Conservation (phyloP, 2,113 vertebrate genomes). For the Pontoporia blainvillei region DNA sequence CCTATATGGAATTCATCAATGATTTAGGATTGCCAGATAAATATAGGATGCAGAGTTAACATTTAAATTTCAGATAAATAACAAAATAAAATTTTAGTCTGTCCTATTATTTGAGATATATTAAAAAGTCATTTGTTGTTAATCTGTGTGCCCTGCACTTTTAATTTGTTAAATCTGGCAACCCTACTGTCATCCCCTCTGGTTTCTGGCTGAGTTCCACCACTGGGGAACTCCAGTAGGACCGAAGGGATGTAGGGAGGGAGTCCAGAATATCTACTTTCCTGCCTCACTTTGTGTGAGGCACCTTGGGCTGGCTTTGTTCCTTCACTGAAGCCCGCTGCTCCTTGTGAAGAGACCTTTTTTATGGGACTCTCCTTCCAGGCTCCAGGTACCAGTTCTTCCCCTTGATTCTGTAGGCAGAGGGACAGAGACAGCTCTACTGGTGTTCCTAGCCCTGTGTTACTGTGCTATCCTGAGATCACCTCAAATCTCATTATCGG, state of each 20-base stretch:
- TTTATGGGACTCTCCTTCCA: not conserved
- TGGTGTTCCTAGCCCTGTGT: not conserved
- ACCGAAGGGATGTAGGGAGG: not conserved
- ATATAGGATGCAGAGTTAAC: not conserved
- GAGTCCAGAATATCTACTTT: not conserved
- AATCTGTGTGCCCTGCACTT: not conserved
- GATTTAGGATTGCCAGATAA: not conserved
- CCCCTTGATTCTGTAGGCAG: not conserved
- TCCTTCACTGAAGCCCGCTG: not conserved
- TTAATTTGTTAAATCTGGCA: not conserved
- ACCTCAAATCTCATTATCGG: not conserved
- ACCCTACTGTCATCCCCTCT: not conserved
- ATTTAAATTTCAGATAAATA: not conserved
- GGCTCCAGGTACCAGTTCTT: not conserved
- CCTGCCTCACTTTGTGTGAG: not conserved
- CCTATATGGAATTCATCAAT: not conserved
- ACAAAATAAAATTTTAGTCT: not conserved
- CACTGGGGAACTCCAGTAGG: not conserved
- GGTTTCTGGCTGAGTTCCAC: not conserved
- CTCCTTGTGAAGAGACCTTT: not conserved
- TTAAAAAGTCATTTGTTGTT: not conserved
- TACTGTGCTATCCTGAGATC: not conserved
- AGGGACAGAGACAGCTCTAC: not conserved
- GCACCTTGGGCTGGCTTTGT: not conserved
- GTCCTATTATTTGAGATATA: not conserved